Conservation (phyloP, 1,140 invertebrate genomes). For the Delia radicum region DNA sequence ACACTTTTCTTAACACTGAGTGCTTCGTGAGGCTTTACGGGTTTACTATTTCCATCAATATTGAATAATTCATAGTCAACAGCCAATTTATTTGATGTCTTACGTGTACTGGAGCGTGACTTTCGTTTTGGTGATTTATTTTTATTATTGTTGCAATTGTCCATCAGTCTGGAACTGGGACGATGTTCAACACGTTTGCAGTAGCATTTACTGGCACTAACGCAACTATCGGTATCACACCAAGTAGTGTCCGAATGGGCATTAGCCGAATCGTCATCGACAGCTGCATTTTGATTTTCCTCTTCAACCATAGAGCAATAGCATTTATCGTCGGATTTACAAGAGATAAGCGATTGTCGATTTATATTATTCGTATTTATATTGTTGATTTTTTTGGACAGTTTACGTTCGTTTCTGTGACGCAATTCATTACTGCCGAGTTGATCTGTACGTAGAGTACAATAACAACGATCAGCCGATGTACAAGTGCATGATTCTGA, state of each 20-base stretch:
- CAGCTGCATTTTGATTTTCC: conserved; percentile 33
- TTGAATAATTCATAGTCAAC: conserved; percentile 71
- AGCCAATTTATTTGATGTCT: conserved; percentile 64
- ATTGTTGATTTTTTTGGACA: conserved; percentile 24
- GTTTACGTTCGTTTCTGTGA: conserved; percentile 41
- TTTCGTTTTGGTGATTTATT: conserved; percentile 19
- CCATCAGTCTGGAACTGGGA: conserved; percentile 26
- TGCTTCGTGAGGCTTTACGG: conserved; percentile 64
- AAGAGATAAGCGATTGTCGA: conserved; percentile 50
- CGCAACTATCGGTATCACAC: conserved; percentile 83
- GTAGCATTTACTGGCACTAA: conserved; percentile 87
- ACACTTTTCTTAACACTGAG: conserved; percentile 83
- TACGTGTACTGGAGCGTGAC: conserved; percentile 29
- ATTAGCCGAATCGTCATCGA: conserved; percentile 48
- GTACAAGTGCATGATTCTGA: conserved; percentile 75
- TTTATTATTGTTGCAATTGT: conserved; percentile 5
- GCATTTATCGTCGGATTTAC: conserved; percentile 65
- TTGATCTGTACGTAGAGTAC: conserved; percentile 60
- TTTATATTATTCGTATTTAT: conserved; percentile 31
- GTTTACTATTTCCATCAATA: conserved; percentile 54
- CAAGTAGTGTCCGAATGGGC: conserved; percentile 59
- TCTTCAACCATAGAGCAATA: conserved; percentile 64
- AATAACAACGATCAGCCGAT: conserved; percentile 76
- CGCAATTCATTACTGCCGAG: conserved; percentile 43
- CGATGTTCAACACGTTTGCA: conserved; percentile 62